Evolutionary conservation across 1,140 invertebrate genomes (phyloP).

Genomic region (Lepidurus packardi): DNA sequence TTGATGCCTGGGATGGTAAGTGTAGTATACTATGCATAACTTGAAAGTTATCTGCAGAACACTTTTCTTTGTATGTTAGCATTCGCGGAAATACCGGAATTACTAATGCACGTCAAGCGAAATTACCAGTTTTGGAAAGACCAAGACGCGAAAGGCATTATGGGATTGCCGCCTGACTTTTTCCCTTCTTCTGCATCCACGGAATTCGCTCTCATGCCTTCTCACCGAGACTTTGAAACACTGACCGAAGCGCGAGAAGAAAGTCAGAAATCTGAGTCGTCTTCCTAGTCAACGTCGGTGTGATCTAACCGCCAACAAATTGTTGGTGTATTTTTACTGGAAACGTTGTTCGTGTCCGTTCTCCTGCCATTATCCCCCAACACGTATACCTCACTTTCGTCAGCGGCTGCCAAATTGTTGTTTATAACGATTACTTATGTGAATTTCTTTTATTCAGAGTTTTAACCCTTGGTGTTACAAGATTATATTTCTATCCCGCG

Average conservation of each 20-base stretch:
- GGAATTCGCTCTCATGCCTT: constrained; percentile 2
- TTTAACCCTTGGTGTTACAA: not conserved
- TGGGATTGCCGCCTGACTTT: constrained; percentile 29
- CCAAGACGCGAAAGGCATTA: constrained; percentile 42
- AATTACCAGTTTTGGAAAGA: constrained; percentile 92
- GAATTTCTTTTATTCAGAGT: not conserved
- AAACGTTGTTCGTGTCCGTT: not conserved
- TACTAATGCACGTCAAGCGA: constrained; percentile 69
- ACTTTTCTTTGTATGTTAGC: constrained; percentile 51
- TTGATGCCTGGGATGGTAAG: constrained; percentile 92
- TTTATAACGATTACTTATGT: not conserved
- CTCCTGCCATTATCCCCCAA: not conserved
- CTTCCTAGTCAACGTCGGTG: constrained; percentile 5
- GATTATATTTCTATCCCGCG: not conserved
- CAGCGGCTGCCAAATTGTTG: not conserved
- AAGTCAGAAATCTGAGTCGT: constrained; percentile 19
- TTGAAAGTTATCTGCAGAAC: not conserved
- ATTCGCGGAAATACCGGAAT: constrained; percentile 85
- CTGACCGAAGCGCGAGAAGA: constrained; percentile 30
- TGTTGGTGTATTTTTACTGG: not conserved
- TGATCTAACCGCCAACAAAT: not conserved
- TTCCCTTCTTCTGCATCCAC: constrained; percentile 16
- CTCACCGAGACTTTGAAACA: constrained; percentile 28
- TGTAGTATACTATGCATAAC: constrained; percentile 1
- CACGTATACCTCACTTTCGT: constrained; percentile 13